phyloP scores from a whole-genome alignment of 2,888 invertebrate genomes.

The Netelia fuscicornis region DNA sequence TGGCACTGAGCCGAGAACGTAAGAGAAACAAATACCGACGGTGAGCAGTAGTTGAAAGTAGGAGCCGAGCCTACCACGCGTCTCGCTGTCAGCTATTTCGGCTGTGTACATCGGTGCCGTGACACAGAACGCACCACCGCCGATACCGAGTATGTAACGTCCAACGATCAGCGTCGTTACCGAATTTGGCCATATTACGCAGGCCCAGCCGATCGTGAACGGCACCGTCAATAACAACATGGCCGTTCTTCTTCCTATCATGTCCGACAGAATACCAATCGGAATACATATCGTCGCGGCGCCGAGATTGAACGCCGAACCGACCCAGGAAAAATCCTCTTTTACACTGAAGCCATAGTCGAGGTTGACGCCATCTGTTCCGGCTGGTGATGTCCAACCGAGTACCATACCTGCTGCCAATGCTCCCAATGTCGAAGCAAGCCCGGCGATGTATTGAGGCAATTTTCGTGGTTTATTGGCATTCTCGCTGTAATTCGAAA shows the following conservation, averaged over 20 bases:
- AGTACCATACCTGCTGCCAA: conserved; percentile 91
- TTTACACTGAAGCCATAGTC: conserved; percentile 87
- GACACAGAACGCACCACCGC: conserved; percentile 93
- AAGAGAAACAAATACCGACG: conserved; percentile 92
- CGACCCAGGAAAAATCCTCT: conserved; percentile 89
- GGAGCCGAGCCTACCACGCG: conserved; percentile 94
- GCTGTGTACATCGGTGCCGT: conserved; percentile 94
- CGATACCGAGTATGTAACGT: conserved; percentile 90
- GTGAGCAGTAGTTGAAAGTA: conserved; percentile 95
- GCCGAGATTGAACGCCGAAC: conserved; percentile 90
- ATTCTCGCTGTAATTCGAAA: conserved; percentile 78
- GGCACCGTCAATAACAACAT: conserved; percentile 89
- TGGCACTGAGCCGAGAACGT: conserved; percentile 88
- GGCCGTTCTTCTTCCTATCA: conserved; percentile 90
- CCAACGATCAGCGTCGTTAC: conserved; percentile 88
- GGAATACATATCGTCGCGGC: conserved; percentile 91
- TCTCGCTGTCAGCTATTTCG: conserved; percentile 93
- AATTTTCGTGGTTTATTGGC: conserved; percentile 83
- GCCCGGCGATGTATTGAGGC: conserved; percentile 89
- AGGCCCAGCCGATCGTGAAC: conserved; percentile 90
- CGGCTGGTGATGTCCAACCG: conserved; percentile 92
- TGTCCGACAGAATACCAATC: conserved; percentile 89
- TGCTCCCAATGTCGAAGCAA: conserved; percentile 91
- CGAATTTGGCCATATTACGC: conserved; percentile 90
- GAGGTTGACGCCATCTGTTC: conserved; percentile 79